Evolutionary conservation across 2,113 vertebrate species (phyloP), one percentile per base, ranked within the genome.

Genomic region (Maccullochella peelii): DNA sequence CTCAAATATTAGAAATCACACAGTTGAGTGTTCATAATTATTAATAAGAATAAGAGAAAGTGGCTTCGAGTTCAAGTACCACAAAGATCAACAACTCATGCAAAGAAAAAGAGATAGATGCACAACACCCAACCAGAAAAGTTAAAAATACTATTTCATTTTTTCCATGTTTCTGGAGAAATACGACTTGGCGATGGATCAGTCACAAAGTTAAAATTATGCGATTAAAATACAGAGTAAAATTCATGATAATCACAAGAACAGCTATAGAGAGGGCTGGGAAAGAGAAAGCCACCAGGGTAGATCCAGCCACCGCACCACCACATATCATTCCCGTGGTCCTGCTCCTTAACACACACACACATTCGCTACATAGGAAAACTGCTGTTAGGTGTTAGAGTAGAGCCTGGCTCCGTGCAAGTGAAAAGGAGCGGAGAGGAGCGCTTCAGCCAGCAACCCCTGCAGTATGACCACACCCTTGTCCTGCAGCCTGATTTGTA

Each of bases 171-270:
- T 57, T 38, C 62, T 14, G 12, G 50, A 79, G 73, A 80, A 75
- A 49, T 71, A 49, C 30, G 80, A 84, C 65, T 25, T 81, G 80
- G 83, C 55, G 20, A 33, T 2, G n/a, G 86, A 78, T 84, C 72
- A 77, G 74, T 80, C 68, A 14, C 8, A 38, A 62, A 27, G 75
- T 80, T 84, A 8, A 77, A 82, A 79, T 85, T 65, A 74, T 62
- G 33, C 4, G 44, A 82, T 85, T 49, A 54, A 74, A 86, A 71
- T 36, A 79, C 40, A 82, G 77, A 77, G 85, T 65, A 44, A 86
- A 88, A 79, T 72, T 63, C 55, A 59, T 20, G 73, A 66, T 79
- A 61, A 91, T 89, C 73, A 88, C 80, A 86, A 86, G 78, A 86
- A 73, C 70, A 74, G 72, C 72, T 75, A 47, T 30, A 54, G 52